Percentiles rank a stretch among this genome's conserved stretches.
These are phyloP conservation scores for Eurytoma californica DNA, from an alignment of 2,888 invertebrate species.

Conservation along the genomic window DNA sequence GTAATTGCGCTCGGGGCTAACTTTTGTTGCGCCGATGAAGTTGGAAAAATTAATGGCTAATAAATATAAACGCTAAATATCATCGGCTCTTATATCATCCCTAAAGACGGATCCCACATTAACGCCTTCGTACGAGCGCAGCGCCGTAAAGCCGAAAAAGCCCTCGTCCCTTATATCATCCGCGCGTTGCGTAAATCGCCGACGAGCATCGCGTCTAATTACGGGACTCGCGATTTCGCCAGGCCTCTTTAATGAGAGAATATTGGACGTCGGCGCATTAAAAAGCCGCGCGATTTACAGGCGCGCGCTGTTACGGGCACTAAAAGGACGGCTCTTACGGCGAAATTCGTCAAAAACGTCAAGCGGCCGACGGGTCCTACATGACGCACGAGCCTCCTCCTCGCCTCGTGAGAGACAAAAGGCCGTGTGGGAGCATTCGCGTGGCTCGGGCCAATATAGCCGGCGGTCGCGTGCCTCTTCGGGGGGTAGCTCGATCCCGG, in stretches of 20 bases:
- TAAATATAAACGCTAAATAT: too few species aligned
- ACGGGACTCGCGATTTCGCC: not conserved
- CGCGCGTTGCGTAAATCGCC: not conserved
- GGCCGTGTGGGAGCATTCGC: constrained; percentile 27
- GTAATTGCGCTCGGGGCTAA: constrained; percentile 30
- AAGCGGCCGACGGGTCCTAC: not conserved
- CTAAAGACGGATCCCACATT: too few species aligned
- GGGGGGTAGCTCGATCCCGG: constrained; percentile 52
- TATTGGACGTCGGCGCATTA: too few species aligned
- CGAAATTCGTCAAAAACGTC: constrained; percentile 26
- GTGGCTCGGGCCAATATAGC: constrained; percentile 44
- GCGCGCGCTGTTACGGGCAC: not conserved
- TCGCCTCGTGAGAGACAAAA: not conserved
- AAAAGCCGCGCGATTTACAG: too few species aligned
- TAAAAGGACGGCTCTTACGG: not conserved
- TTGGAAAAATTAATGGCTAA: too few species aligned
- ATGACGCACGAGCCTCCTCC: not conserved
- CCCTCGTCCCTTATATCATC: not conserved
- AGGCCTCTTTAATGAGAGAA: too few species aligned
- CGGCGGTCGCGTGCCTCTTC: constrained; percentile 57
- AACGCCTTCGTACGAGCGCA: too few species aligned
- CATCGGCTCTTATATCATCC: too few species aligned
- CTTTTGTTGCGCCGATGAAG: too few species aligned
- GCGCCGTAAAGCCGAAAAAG: too few species aligned
- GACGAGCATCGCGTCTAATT: not conserved